phyloP scores from a whole-genome alignment of 2,797 vertebrate genomes.

The Echiichthys vipera region DNA sequence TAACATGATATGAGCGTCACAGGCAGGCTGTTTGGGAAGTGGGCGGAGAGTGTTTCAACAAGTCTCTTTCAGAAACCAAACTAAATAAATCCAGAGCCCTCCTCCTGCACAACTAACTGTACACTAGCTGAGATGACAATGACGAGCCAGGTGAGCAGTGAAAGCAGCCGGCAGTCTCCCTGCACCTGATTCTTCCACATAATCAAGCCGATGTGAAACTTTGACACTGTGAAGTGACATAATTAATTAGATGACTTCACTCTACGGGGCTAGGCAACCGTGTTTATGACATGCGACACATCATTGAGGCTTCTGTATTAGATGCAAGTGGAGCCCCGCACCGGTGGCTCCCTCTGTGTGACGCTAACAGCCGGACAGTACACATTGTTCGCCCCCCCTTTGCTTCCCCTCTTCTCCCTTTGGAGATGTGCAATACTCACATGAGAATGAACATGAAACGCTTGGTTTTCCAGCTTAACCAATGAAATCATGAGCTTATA shows the following conservation, averaged over 20 bases:
- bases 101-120: slow-evolving; percentile 22
- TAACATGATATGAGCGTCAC: slow-evolving; percentile 54
- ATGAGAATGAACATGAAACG: slow-evolving; percentile 53
- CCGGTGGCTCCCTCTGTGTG: slow-evolving; percentile 27
- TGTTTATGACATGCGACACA: slow-evolving; percentile 23
- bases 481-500: slow-evolving; percentile 61
- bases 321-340: slow-evolving; percentile 35
- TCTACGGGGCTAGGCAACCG: slow-evolving; percentile 12
- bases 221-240: slow-evolving; percentile 47
- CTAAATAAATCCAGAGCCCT: slow-evolving; percentile 22
- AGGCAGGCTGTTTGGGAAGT: slow-evolving; percentile 49
- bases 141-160: slow-evolving; percentile 17
- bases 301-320: slow-evolving; percentile 21
- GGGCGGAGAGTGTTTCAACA: slow-evolving; percentile 22
- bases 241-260: slow-evolving; percentile 44
- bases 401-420: slow-evolving; percentile 53
- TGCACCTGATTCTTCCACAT: slow-evolving; percentile 40
- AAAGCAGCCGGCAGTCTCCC: slow-evolving; percentile 15
- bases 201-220: slow-evolving; percentile 50
- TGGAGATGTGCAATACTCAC: slow-evolving; percentile 69
- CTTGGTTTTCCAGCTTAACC: slow-evolving; percentile 63
- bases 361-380: slow-evolving; percentile 36
- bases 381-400: slow-evolving; percentile 39
- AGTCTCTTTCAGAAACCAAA: slow-evolving; percentile 25
- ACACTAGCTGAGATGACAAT: slow-evolving; percentile 18